These are phyloP conservation scores for Deilephila porcellus DNA, from an alignment of 2,888 invertebrate species.

Conservation along the genomic window DNA sequence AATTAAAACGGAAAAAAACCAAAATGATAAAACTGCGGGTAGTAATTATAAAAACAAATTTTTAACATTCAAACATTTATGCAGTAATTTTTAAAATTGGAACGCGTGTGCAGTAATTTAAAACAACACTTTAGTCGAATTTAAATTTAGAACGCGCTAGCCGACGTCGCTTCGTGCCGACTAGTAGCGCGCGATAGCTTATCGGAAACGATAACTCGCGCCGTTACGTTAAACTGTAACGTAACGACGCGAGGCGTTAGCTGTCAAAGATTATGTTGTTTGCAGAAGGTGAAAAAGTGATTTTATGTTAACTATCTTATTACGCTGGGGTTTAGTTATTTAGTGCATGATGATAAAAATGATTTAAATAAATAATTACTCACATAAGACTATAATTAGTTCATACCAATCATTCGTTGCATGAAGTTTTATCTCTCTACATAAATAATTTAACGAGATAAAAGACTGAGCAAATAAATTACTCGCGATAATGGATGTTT, in stretches of 20 bases:
- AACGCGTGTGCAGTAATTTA: not conserved
- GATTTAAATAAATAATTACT: not conserved
- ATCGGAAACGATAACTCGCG: constrained; percentile 52
- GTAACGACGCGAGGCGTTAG: constrained; percentile 50
- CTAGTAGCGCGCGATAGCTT: constrained; percentile 37
- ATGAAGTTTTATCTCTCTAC: not conserved
- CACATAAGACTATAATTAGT: not conserved
- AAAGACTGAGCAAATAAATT: not conserved
- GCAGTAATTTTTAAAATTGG: not conserved
- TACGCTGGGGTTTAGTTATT: not conserved
- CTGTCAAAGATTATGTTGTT: constrained; percentile 30
- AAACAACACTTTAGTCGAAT: not conserved
- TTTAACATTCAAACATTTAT: not conserved
- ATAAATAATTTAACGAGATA: not conserved
- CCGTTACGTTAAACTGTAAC: constrained; percentile 49
- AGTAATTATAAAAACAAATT: no score
- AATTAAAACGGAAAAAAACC: no score
- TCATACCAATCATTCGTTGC: not conserved
- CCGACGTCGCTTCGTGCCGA: constrained; percentile 16
- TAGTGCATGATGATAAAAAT: not conserved
- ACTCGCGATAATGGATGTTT: not conserved
- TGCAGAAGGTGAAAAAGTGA: constrained; percentile 27
- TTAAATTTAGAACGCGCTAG: constrained; percentile 42
- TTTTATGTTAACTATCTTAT: not conserved
- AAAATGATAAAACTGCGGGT: no score